A percentile compares a stretch with the other conserved stretches of the same genome.
These are phyloP conservation scores for Actinostola sp. DNA, from an alignment of 92 coral and sea anemone genomes.

Conservation along the genomic window DNA sequence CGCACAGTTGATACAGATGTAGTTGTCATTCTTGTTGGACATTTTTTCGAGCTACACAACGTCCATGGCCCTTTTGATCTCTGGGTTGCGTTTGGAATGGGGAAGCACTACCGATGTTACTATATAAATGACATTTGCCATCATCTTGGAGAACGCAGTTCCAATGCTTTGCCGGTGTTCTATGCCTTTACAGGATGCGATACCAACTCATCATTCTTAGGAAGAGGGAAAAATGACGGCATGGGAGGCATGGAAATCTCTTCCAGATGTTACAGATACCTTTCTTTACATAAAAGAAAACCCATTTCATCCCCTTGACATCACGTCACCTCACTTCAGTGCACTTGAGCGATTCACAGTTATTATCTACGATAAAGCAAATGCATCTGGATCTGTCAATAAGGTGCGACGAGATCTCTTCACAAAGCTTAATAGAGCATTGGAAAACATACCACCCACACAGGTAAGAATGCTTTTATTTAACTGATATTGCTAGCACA, in stretches of 20 bases:
- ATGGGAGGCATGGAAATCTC: background rate
- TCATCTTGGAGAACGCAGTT: background rate
- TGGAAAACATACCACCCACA: background rate
- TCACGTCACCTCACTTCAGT: background rate
- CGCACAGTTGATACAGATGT: slow-evolving; percentile 42
- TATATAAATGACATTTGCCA: background rate
- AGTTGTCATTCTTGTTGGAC: slow-evolving; percentile 13
- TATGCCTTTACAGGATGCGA: slow-evolving; percentile 6
- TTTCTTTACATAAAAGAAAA: background rate
- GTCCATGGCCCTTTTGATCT: background rate
- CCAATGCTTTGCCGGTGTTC: background rate
- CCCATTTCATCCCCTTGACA: background rate
- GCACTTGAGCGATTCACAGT: background rate
- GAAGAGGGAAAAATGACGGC: background rate
- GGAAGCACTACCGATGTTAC: background rate
- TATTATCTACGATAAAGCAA: background rate
- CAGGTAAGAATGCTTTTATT: background rate
- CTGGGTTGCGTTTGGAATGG: background rate
- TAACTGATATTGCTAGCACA: background rate
- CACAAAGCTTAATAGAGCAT: background rate
- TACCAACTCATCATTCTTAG: background rate
- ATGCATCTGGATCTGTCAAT: background rate
- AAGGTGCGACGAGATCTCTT: background rate
- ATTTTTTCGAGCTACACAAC: background rate
- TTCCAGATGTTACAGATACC: background rate